Conservation (phyloP, 2,797 vertebrate species). For the Sylvia borin region DNA sequence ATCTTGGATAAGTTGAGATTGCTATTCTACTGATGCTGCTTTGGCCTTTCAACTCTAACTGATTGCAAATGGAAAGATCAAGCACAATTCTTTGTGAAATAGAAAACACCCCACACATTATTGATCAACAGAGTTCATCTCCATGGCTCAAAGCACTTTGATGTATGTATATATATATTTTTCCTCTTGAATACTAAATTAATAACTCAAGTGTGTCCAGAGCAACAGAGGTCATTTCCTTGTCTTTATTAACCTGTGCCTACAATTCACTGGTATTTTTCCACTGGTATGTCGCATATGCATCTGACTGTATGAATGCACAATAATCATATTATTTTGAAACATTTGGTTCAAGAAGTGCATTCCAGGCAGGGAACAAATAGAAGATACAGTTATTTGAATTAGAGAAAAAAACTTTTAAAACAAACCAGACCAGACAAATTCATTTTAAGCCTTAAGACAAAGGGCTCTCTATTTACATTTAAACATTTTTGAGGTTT, state of each 20-base stretch:
- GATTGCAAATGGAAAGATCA: slow-evolving; percentile 30
- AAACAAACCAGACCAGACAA: neutral
- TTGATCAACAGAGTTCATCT: neutral
- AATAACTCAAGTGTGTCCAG: neutral
- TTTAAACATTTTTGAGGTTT: neutral
- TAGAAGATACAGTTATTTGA: neutral
- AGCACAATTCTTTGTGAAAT: neutral
- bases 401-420: neutral
- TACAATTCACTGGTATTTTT: neutral
- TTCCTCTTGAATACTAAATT: neutral
- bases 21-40: neutral
- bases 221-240: neutral
- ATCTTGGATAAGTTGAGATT: neutral
- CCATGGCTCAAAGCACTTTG: neutral
- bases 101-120: neutral
- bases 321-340: neutral
- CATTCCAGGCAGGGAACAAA: neutral
- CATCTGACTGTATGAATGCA: neutral
- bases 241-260: neutral
- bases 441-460: neutral
- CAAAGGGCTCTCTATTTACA: neutral
- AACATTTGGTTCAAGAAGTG: neutral
- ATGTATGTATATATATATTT: neutral
- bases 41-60: slow-evolving; percentile 35
- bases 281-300: neutral